Evolutionary conservation across 2,888 invertebrate species (phyloP).

Genomic region (Drosophila lutescens): DNA sequence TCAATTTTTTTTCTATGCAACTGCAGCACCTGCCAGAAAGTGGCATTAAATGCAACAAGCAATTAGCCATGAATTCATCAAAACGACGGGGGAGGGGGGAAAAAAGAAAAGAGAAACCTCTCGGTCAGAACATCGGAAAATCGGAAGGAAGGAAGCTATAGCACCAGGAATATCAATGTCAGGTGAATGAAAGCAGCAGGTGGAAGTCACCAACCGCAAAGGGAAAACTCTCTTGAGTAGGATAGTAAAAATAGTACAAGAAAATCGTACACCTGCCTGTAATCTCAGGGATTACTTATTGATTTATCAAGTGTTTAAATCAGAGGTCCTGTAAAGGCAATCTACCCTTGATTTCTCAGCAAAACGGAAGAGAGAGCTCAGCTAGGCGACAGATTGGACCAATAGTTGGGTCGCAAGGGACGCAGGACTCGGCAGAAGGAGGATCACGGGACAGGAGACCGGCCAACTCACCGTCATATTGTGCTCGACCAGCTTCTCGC

Average conservation of each 20-base stretch:
- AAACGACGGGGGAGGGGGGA: background rate
- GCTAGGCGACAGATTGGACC: conserved; percentile 1
- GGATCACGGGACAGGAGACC: background rate
- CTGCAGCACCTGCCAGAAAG: conserved; percentile 28
- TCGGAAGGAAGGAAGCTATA: background rate
- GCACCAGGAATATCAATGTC: background rate
- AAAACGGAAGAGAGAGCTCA: background rate
- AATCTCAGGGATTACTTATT: no score
- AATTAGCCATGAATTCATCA: conserved; percentile 39
- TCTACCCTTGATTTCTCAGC: background rate
- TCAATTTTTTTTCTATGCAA: conserved; percentile 22
- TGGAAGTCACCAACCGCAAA: background rate
- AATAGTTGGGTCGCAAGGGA: conserved; percentile 2
- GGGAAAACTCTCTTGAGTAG: no score
- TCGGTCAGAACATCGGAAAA: background rate
- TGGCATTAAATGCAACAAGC: conserved; percentile 12
- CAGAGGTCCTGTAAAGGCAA: background rate
- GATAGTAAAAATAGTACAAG: no score
- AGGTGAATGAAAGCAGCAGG: conserved; percentile 7
- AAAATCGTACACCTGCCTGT: background rate
- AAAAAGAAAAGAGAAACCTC: background rate
- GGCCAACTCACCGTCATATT: conserved; percentile 92
- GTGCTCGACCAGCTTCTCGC: conserved; percentile 94
- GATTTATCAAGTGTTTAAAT: no score
- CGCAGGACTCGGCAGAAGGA: background rate